phyloP scores from a whole-genome alignment of 92 coral and sea anemone genomes.

The Actinernus sp. region DNA sequence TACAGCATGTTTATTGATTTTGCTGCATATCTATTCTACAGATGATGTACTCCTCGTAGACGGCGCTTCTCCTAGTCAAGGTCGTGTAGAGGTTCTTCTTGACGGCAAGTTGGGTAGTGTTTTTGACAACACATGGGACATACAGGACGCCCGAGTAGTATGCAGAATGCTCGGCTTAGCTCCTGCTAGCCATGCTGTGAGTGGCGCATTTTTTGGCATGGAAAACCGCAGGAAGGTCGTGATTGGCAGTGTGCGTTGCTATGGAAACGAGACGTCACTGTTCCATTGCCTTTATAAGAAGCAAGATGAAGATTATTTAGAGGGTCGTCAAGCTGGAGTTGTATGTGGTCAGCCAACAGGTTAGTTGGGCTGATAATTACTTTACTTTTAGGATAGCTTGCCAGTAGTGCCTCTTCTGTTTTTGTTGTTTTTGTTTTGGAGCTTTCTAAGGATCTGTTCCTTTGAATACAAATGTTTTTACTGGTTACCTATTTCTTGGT shows the following conservation, averaged over 20 bases:
- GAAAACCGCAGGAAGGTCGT: conserved; percentile 21
- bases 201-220: conserved; percentile 39
- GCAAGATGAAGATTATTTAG: background rate
- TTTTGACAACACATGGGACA: conserved; percentile 51
- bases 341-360: conserved; percentile 32
- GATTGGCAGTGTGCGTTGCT: conserved; percentile 28
- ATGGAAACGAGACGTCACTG: conserved; percentile 55
- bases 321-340: conserved; percentile 12
- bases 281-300: conserved; percentile 23
- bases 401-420: too few species aligned
- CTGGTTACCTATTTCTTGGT: background rate
- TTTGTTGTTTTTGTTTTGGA: too few species aligned
- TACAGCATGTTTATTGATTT: too few species aligned
- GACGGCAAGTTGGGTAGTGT: conserved; percentile 57
- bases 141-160: conserved; percentile 55
- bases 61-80: conserved; percentile 57
- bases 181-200: conserved; percentile 28
- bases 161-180: conserved; percentile 69
- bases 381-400: too few species aligned
- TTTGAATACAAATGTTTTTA: background rate
- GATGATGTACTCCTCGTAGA: conserved; percentile 47
- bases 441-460: too few species aligned
- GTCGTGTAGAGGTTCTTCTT: conserved; percentile 47
- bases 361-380: too few species aligned
- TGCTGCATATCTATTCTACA: background rate